Evolutionary conservation across 2,797 vertebrate species (phyloP).

Genomic region (Bothrops alternatus): DNA sequence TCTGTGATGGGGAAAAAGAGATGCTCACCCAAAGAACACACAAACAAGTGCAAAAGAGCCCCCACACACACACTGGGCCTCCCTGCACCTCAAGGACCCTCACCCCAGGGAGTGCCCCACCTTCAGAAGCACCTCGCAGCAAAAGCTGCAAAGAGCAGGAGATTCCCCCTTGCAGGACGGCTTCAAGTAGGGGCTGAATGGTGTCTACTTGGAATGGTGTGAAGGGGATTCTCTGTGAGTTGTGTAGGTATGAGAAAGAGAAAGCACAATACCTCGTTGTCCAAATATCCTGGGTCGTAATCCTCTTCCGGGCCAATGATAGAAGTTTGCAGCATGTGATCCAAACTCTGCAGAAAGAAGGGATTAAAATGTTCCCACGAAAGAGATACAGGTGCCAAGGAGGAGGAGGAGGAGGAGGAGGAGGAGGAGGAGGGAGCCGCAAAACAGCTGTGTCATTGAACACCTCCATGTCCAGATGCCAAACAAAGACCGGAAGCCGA

Average conservation of each 20-base stretch:
- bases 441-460: rapidly evolving
- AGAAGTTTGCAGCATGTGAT: slow-evolving; percentile 60
- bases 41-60: neutral
- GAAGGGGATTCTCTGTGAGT: neutral
- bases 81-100: neutral
- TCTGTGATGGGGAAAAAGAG: slow-evolving; percentile 43
- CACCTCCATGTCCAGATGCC: neutral
- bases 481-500: neutral
- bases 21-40: rapidly evolving
- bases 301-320: slow-evolving; percentile 93
- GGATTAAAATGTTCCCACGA: neutral
- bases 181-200: neutral
- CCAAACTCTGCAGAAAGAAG: slow-evolving; percentile 52
- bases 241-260: neutral
- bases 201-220: neutral
- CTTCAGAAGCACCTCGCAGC: neutral
- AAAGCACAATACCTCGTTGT: slow-evolving; percentile 78
- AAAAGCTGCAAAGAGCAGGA: neutral
- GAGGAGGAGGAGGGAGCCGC: too few species aligned
- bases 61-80: neutral
- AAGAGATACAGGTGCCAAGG: neutral
- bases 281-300: slow-evolving; percentile 80
- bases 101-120: neutral
- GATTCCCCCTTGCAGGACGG: neutral
- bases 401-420: too few species aligned